These are phyloP conservation scores for Ferrisia virgata DNA, from an alignment of 2,888 invertebrate genomes.

Conservation along the genomic window DNA sequence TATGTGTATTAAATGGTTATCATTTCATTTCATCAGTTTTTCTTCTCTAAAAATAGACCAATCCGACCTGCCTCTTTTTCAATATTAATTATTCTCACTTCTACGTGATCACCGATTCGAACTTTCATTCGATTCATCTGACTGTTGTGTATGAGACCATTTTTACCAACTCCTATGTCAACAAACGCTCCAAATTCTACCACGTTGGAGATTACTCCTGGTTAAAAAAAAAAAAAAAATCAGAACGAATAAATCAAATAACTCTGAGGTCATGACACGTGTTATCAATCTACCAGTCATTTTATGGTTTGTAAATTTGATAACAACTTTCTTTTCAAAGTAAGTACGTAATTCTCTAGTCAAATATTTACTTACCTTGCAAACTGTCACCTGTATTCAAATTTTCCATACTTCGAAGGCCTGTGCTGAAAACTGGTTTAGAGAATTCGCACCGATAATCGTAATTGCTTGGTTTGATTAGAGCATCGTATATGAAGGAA, in stretches of 20 bases:
- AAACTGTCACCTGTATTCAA: slow-evolving; percentile 62
- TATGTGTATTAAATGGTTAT: not conserved
- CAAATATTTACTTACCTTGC: slow-evolving; percentile 60
- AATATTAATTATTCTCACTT: slow-evolving; percentile 56
- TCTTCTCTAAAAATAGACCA: slow-evolving; percentile 7
- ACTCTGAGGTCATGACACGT: not conserved
- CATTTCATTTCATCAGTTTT: not conserved
- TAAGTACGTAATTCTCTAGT: not conserved
- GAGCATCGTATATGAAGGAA: slow-evolving; percentile 69
- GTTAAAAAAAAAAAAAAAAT: not conserved
- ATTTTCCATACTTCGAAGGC: slow-evolving; percentile 67
- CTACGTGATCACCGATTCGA: slow-evolving; percentile 67
- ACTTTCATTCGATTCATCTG: slow-evolving; percentile 60
- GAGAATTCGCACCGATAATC: slow-evolving; percentile 68
- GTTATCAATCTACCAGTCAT: not conserved
- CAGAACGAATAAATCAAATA: not conserved
- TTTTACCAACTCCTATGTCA: slow-evolving; percentile 72
- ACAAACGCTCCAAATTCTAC: slow-evolving; percentile 90
- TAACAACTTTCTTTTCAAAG: not conserved
- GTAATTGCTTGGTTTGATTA: slow-evolving; percentile 66
- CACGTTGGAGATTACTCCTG: slow-evolving; percentile 79
- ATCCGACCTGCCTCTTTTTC: not conserved
- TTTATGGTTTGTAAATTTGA: not conserved
- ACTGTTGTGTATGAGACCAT: slow-evolving; percentile 68
- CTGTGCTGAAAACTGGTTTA: slow-evolving; percentile 72